phyloP scores from a whole-genome alignment of 2,113 vertebrate species.

The Onychostoma macrolepis region DNA sequence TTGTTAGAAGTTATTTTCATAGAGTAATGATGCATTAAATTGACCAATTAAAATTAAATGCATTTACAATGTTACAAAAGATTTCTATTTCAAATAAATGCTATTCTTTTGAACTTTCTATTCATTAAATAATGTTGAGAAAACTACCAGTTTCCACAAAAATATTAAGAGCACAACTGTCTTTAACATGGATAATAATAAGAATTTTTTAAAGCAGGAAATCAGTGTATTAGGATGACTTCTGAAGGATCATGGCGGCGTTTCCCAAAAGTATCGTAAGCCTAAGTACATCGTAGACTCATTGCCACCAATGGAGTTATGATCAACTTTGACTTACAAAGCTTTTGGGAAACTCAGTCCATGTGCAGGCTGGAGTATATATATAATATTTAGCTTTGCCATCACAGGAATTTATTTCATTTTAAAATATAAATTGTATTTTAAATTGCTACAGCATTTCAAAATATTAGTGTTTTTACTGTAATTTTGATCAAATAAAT shows the following conservation, averaged over 20 bases:
- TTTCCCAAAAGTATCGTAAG: too few species aligned
- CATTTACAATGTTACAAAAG: neutral
- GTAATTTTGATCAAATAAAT: neutral
- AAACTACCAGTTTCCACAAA: neutral
- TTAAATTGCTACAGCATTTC: neutral
- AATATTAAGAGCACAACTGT: neutral
- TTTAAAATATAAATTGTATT: neutral
- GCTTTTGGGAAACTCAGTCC: too few species aligned
- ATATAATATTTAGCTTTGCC: neutral
- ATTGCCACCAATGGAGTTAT: too few species aligned
- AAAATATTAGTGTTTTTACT: neutral
- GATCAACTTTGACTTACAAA: too few species aligned
- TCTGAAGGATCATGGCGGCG: neutral
- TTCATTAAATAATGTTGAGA: neutral
- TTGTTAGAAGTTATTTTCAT: neutral
- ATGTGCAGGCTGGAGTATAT: neutral
- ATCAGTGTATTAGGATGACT: neutral
- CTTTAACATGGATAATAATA: neutral
- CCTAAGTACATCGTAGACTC: too few species aligned
- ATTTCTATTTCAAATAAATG: neutral
- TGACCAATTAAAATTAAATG: neutral
- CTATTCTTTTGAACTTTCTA: too few species aligned
- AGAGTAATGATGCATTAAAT: neutral
- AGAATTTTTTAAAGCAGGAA: neutral
- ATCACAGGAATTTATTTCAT: neutral